These are phyloP conservation scores for Didymodactylos carnosus DNA, from an alignment of 2,888 invertebrate genomes.

Conservation along the genomic window DNA sequence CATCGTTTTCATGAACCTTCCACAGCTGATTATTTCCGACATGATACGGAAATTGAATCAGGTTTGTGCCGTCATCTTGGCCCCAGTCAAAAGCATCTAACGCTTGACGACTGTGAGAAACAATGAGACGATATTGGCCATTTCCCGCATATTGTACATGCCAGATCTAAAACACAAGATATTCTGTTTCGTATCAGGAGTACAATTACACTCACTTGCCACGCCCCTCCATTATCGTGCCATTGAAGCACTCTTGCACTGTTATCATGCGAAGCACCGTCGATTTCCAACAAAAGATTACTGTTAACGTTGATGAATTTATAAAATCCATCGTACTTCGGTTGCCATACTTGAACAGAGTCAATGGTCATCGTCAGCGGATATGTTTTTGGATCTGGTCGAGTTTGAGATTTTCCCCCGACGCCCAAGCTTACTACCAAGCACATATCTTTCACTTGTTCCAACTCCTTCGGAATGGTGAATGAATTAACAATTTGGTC, in stretches of 20 bases:
- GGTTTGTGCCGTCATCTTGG: background rate
- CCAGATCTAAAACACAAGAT: background rate
- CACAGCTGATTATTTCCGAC: background rate
- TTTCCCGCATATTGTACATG: background rate
- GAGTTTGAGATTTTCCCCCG: background rate
- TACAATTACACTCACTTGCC: background rate
- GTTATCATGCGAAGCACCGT: background rate
- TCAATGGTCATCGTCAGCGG: background rate
- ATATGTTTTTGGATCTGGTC: background rate
- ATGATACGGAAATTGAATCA: background rate
- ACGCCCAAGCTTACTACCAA: background rate
- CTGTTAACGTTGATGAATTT: background rate
- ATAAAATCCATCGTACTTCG: background rate
- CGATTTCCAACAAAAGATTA: background rate
- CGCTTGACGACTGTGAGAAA: background rate
- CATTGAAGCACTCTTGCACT: background rate
- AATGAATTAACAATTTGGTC: background rate
- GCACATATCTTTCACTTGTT: background rate
- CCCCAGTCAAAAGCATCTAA: background rate
- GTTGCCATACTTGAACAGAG: background rate
- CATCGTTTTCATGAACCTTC: background rate
- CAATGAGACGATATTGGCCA: background rate
- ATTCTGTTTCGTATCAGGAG: background rate
- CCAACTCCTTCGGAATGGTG: background rate
- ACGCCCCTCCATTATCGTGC: background rate